Conservation (phyloP, 37 sponge, comb jelly and placozoan species). For the Theonella swinhoei region DNA sequence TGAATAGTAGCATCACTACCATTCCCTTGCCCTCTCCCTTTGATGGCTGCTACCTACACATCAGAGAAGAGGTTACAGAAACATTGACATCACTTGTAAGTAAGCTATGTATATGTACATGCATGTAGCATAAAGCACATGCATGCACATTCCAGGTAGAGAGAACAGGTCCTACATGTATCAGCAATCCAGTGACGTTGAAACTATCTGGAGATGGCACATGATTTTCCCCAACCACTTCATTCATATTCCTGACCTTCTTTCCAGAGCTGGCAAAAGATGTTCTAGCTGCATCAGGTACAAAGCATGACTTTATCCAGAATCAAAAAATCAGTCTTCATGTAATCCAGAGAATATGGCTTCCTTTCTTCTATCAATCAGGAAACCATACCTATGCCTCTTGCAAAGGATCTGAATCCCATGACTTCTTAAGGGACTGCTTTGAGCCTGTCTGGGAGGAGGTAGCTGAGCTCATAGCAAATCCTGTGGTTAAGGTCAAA, state of each 20-base stretch:
- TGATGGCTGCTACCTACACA: background rate
- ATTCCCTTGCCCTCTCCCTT: background rate
- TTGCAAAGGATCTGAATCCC: background rate
- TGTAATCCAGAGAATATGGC: background rate
- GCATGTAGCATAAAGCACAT: background rate
- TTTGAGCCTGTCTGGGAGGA: background rate
- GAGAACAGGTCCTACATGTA: background rate
- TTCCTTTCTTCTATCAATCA: background rate
- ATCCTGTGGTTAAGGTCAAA: background rate
- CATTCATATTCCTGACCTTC: slow-evolving; percentile 6
- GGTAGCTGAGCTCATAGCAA: background rate
- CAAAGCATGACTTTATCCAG: too few species aligned
- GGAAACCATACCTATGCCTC: slow-evolving; percentile 6
- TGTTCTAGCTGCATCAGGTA: background rate
- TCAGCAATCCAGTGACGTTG: background rate
- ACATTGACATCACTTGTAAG: background rate
- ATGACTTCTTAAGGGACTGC: background rate
- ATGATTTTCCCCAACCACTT: background rate
- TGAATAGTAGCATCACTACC: background rate
- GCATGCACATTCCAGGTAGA: background rate
- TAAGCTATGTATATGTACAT: background rate
- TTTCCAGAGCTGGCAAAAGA: background rate
- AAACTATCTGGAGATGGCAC: background rate
- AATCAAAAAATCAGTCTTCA: background rate
- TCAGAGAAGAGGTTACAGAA: background rate